These are phyloP conservation scores for Hystrix cristata DNA, from an alignment of 2,113 vertebrate genomes.

Conservation along the genomic window DNA sequence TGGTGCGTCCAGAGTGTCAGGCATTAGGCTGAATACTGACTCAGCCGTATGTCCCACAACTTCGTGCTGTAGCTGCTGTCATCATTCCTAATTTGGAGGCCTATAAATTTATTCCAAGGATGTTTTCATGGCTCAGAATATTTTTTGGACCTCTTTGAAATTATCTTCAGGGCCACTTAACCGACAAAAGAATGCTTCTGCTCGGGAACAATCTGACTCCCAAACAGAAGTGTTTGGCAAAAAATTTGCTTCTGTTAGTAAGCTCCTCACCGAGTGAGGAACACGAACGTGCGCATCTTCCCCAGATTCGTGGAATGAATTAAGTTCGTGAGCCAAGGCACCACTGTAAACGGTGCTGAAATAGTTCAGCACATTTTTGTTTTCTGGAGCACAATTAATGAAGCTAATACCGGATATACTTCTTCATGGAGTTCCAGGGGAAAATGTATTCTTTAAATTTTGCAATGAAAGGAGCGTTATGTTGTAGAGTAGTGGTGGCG, in stretches of 20 bases:
- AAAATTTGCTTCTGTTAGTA: neutral
- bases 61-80: neutral
- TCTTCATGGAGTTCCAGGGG: neutral
- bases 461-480: neutral
- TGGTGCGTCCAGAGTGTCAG: neutral
- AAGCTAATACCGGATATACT: slow-evolving; percentile 30
- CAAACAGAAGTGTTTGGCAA: neutral
- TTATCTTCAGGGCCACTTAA: slow-evolving; percentile 40
- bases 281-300: neutral
- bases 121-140: slow-evolving; percentile 17
- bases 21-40: neutral
- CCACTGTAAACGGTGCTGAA: slow-evolving; percentile 5
- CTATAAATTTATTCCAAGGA: slow-evolving; percentile 23
- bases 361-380: slow-evolving; percentile 48
- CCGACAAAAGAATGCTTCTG: neutral
- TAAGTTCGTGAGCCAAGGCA: neutral
- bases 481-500: neutral
- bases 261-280: neutral
- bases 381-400: slow-evolving; percentile 45
- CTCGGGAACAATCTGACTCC: neutral
- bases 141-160: slow-evolving; percentile 19
- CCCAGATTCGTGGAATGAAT: neutral
- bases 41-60: neutral
- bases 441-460: neutral
- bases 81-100: neutral